Evolutionary conservation across 2,113 vertebrate genomes (phyloP).

Genomic region (Crypturellus undulatus): DNA sequence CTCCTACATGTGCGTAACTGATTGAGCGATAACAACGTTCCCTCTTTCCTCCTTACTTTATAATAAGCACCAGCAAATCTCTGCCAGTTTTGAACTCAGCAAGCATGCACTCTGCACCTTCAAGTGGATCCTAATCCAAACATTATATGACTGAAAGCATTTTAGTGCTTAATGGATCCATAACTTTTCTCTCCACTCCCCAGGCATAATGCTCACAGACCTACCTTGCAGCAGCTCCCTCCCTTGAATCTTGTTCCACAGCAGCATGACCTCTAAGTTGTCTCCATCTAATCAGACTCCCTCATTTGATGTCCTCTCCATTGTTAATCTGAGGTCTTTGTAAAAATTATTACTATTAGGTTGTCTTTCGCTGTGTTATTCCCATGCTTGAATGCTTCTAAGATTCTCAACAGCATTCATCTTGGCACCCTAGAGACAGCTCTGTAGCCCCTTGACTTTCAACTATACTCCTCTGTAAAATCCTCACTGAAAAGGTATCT

Average conservation of each 20-base stretch:
- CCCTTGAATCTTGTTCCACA: neutral
- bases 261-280: neutral
- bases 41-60: neutral
- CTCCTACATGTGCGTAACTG: neutral
- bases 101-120: constrained; percentile 29
- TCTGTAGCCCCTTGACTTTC: neutral
- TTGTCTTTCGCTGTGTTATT: neutral
- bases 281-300: neutral
- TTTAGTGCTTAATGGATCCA: constrained; percentile 22
- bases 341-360: neutral
- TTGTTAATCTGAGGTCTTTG: neutral
- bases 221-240: neutral
- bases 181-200: neutral
- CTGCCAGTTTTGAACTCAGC: constrained; percentile 13
- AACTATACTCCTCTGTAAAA: neutral
- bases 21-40: constrained; percentile 12
- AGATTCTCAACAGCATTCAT: neutral
- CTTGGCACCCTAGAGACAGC: neutral
- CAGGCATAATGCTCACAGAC: neutral
- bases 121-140: constrained; percentile 57
- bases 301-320: neutral
- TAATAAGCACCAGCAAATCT: constrained; percentile 42
- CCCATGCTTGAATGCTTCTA: neutral
- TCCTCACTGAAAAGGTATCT: neutral
- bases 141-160: constrained; percentile 39